Base-by-base conservation (phyloP, 1,140 invertebrate species). In the Colletes gigas region DNA sequence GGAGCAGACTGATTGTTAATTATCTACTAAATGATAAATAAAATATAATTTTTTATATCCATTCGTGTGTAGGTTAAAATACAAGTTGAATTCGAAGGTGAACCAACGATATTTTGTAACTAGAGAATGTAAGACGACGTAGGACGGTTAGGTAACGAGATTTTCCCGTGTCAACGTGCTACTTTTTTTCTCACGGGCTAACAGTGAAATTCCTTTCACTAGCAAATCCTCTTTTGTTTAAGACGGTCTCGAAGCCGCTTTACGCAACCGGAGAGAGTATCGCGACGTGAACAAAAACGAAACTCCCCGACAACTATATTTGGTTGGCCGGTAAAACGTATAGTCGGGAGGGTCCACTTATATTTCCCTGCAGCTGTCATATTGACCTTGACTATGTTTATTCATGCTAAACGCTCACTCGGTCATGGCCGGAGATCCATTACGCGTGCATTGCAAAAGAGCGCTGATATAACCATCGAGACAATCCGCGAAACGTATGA, bases 311-410 rank as follows among this genome's bases (percentile, higher is more conserved):
- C 30, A 30, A 30, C 30, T 30, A 30, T 30, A 30, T 30, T 30
- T 30, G 30, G 30, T 30, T n/a, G 55, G 15, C 19, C 12, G 9
- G 14, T 4, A 54, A 54, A 15, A 77, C 10, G 12, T 15, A 0
- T 17, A 21, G 6, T 68, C 60, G 39, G 12, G 12, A 57, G n/a
- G 44, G 78, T 69, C 3, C 17, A 14, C 8, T n/a, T 30, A 5
- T 47, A 54, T 69, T 86, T 84, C 54, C 47, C 79, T 30, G 52
- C 44, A 72, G 70, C 78, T 73, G 60, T 66, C 68, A 54, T 14
- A 59, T 81, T 69, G 83, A 54, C 88, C 88, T 89, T 88, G 87
- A 71, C 81, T 86, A 77, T 85, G 84, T 89, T 89, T 90, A 83
- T 86, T 74, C 78, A 60, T 12, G 65, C 69, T 78, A 83, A 86